Evolutionary conservation across 2,888 invertebrate species (phyloP).

Genomic region (Carterocephalus palaemon): DNA sequence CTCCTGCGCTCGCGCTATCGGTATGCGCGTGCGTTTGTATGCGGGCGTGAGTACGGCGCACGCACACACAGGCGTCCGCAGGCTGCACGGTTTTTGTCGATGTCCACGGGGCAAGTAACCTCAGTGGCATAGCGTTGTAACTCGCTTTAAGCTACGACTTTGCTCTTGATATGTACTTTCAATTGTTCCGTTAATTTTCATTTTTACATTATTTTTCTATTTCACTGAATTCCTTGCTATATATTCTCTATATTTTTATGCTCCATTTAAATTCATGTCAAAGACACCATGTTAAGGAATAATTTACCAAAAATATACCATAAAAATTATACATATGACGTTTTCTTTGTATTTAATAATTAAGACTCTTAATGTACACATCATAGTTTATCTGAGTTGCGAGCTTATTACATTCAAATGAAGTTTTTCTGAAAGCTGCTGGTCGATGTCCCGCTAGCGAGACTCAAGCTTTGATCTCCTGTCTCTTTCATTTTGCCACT

Average conservation of each 20-base stretch:
- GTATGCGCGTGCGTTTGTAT: constrained; percentile 60
- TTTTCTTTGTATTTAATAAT: constrained; percentile 5
- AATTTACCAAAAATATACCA: no score
- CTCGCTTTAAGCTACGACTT: constrained; percentile 34
- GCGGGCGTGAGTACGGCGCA: constrained; percentile 39
- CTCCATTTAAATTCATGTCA: no score
- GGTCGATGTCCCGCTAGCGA: constrained; percentile 78
- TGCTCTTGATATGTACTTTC: no score
- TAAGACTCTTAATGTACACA: not conserved
- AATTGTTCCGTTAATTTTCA: no score
- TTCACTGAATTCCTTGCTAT: no score
- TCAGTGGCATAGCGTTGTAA: constrained; percentile 49
- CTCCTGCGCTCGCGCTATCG: constrained; percentile 65
- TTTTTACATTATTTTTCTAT: no score
- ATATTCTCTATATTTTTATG: no score
- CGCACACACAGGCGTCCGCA: constrained; percentile 46
- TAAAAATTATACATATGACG: no score
- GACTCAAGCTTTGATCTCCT: constrained; percentile 54
- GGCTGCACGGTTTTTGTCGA: constrained; percentile 77
- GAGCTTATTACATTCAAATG: constrained; percentile 42
- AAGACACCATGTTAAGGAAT: not conserved
- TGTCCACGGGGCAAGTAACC: constrained; percentile 78
- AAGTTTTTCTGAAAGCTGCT: constrained; percentile 78
- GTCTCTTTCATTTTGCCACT: constrained; percentile 47
- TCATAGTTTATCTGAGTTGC: constrained; percentile 44